A percentile compares a stretch with the other conserved stretches of the same genome.
These are phyloP conservation scores for Stenolophus ochropezus DNA, from an alignment of 2,888 invertebrate species.

Conservation along the genomic window DNA sequence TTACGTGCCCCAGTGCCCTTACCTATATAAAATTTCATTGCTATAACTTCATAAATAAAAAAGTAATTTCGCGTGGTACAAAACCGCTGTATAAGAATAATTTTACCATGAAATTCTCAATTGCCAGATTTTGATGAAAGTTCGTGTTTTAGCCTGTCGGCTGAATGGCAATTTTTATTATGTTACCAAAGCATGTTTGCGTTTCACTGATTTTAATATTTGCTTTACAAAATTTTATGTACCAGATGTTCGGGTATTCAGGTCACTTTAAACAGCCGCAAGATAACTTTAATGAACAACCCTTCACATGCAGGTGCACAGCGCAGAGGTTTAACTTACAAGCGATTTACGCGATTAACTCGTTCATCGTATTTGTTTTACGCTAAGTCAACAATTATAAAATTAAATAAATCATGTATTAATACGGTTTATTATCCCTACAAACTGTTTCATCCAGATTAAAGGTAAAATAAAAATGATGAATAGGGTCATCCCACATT, in stretches of 20 bases:
- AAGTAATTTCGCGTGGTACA: not conserved
- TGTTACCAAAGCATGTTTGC: not conserved
- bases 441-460: too few species aligned
- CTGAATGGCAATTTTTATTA: not conserved
- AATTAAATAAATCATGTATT: too few species aligned
- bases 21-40: not conserved
- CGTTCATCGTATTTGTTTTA: too few species aligned
- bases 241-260: not conserved
- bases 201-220: not conserved
- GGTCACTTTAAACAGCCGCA: not conserved
- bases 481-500: too few species aligned
- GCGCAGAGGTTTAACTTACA: too few species aligned
- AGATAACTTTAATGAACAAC: not conserved
- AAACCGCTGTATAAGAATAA: not conserved
- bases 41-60: not conserved
- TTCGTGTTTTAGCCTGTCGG: not conserved
- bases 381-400: too few species aligned
- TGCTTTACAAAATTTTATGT: not conserved
- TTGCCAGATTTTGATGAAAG: not conserved
- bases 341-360: too few species aligned
- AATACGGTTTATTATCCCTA: too few species aligned
- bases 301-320: not conserved
- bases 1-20: not conserved
- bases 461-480: too few species aligned
- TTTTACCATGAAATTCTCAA: not conserved